Evolutionary conservation across 2,888 invertebrate genomes (phyloP).

Genomic region (Noctuana brunneofusca): DNA sequence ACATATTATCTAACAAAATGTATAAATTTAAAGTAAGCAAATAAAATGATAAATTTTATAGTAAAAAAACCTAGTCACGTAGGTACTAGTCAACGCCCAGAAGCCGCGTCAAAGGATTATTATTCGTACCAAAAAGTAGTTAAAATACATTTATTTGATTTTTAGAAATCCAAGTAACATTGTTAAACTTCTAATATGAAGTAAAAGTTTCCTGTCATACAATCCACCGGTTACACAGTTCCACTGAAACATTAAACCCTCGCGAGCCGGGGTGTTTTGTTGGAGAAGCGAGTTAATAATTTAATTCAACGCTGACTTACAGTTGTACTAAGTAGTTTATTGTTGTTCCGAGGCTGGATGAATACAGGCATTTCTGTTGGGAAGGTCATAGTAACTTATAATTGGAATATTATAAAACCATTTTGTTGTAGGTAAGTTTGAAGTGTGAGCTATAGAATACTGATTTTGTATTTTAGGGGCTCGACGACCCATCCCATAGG

Average conservation of each 20-base stretch:
- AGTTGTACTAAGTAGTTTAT: constrained; percentile 34
- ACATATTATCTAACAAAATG: no score
- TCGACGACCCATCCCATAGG: no score
- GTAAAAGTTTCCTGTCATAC: constrained; percentile 5
- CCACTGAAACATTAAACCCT: constrained; percentile 24
- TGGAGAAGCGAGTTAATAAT: constrained; percentile 22
- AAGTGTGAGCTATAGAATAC: neutral
- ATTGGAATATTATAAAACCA: neutral
- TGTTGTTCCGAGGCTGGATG: constrained; percentile 30
- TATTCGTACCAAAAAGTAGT: no score
- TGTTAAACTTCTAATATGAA: neutral
- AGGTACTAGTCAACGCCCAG: no score
- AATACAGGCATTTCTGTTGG: constrained; percentile 21
- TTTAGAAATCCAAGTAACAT: no score
- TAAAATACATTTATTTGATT: no score
- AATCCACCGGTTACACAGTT: constrained; percentile 14
- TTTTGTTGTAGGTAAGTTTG: neutral
- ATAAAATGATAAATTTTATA: no score
- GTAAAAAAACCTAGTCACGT: no score
- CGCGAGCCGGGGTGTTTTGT: constrained; percentile 15
- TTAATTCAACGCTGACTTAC: constrained; percentile 33
- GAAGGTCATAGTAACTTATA: constrained; percentile 10
- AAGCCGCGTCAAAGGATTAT: no score
- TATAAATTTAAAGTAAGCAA: no score
- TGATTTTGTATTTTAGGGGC: neutral